A percentile compares a stretch with the other conserved stretches of the same genome.
These are phyloP conservation scores for Clarias magur DNA, from an alignment of 2,113 vertebrate genomes.

Conservation along the genomic window DNA sequence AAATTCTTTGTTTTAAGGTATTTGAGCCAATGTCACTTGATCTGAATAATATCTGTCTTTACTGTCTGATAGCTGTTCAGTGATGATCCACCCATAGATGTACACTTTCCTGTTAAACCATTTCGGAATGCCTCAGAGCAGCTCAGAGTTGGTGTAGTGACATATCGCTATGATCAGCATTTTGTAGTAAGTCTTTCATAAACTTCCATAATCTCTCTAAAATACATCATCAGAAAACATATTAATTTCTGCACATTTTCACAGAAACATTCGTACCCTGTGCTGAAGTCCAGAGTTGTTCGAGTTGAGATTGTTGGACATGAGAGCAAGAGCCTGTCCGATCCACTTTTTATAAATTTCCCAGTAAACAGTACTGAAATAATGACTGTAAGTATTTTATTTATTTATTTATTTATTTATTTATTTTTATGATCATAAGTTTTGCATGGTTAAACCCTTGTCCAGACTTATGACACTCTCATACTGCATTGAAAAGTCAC, in stretches of 20 bases:
- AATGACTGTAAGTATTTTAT: slow-evolving; percentile 23
- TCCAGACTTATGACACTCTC: too few species aligned
- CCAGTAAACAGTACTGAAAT: too few species aligned
- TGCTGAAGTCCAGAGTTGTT: slow-evolving; percentile 51
- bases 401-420: too few species aligned
- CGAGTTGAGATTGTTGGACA: slow-evolving; percentile 48
- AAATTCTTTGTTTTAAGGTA: background rate
- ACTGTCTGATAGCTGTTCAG: slow-evolving; percentile 1
- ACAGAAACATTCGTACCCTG: slow-evolving; percentile 24
- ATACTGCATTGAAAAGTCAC: too few species aligned
- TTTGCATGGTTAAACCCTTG: background rate
- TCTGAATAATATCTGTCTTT: background rate
- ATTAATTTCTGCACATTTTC: background rate
- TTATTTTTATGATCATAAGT: background rate
- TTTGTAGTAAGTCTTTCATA: slow-evolving; percentile 55
- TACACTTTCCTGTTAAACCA: slow-evolving; percentile 51
- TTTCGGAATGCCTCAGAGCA: slow-evolving; percentile 25
- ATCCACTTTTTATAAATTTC: background rate
- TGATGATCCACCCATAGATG: background rate
- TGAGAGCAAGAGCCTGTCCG: background rate
- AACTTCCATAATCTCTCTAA: background rate
- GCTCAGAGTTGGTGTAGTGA: slow-evolving; percentile 53
- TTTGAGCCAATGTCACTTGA: background rate
- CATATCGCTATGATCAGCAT: slow-evolving; percentile 40
- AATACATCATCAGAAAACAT: background rate